phyloP scores from a whole-genome alignment of 2,888 invertebrate genomes.

The Spisula solida region DNA sequence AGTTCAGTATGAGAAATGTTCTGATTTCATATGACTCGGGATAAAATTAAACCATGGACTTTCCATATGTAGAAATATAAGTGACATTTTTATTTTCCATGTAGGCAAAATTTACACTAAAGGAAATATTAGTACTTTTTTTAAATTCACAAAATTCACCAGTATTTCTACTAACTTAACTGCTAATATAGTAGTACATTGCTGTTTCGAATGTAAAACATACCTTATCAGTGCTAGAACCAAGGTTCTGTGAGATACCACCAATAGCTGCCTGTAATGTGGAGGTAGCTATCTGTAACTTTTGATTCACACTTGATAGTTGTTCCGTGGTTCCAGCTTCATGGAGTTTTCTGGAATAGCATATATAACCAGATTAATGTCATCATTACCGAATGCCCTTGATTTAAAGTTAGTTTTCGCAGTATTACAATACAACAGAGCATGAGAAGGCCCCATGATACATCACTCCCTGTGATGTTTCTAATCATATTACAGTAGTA shows the following conservation, averaged over 20 bases:
- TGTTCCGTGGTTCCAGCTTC: constrained; percentile 82
- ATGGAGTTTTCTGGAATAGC: constrained; percentile 80
- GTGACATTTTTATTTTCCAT: neutral
- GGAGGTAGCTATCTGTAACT: constrained; percentile 84
- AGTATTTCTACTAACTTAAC: too few relatives aligned
- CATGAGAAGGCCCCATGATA: too few relatives aligned
- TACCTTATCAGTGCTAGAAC: constrained; percentile 84
- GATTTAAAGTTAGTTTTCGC: too few relatives aligned
- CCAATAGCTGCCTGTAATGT: constrained; percentile 86
- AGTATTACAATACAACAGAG: too few relatives aligned
- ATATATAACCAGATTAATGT: neutral
- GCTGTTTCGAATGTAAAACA: neutral
- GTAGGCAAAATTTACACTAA: neutral
- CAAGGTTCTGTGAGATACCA: constrained; percentile 80
- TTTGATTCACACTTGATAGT: constrained; percentile 84
- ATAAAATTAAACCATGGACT: too few relatives aligned
- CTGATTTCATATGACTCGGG: too few relatives aligned
- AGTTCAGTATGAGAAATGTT: too few relatives aligned
- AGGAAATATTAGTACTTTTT: neutral
- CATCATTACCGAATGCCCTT: too few relatives aligned
- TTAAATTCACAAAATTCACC: neutral
- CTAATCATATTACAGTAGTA: too few relatives aligned
- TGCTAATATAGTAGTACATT: too few relatives aligned
- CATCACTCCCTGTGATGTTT: too few relatives aligned
- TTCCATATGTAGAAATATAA: neutral